A percentile compares a stretch with the other conserved stretches of the same genome.
Evolutionary conservation across 2,797 vertebrate species (phyloP).

Genomic region (Oceanodroma leucorhoa): DNA sequence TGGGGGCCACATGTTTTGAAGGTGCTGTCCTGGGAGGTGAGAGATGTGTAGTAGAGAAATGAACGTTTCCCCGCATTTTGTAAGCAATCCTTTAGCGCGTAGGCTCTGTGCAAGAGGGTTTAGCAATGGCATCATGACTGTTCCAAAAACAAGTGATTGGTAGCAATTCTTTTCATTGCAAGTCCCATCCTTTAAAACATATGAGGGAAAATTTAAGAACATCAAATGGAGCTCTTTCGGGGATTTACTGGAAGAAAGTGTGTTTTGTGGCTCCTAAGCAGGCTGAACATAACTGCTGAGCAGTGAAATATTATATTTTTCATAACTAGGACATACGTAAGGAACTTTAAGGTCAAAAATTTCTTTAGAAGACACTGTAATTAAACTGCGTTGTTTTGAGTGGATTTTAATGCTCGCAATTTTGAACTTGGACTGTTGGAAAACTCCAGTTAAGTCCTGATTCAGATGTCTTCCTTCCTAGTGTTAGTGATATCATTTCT

Average conservation of each 20-base stretch:
- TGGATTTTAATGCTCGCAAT: neutral
- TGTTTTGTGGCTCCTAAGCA: neutral
- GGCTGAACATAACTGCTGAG: neutral
- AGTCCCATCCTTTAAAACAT: neutral
- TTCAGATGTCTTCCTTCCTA: neutral
- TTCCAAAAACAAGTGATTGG: neutral
- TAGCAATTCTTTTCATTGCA: neutral
- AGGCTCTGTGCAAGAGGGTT: neutral
- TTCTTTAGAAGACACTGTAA: neutral
- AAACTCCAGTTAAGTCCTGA: neutral
- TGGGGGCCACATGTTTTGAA: neutral
- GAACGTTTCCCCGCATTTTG: rapidly evolving
- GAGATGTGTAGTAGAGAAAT: neutral
- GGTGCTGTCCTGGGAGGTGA: neutral
- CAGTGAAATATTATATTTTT: neutral
- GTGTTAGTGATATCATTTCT: neutral
- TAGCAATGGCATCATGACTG: neutral
- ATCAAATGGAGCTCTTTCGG: neutral
- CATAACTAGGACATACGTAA: neutral
- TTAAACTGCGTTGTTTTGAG: neutral
- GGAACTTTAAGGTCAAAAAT: neutral
- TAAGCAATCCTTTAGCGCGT: rapidly evolving
- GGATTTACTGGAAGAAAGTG: neutral
- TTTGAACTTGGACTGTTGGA: neutral
- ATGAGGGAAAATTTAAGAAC: neutral